Evolutionary conservation across 2,888 invertebrate species (phyloP).

Genomic region (Cancer borealis): DNA sequence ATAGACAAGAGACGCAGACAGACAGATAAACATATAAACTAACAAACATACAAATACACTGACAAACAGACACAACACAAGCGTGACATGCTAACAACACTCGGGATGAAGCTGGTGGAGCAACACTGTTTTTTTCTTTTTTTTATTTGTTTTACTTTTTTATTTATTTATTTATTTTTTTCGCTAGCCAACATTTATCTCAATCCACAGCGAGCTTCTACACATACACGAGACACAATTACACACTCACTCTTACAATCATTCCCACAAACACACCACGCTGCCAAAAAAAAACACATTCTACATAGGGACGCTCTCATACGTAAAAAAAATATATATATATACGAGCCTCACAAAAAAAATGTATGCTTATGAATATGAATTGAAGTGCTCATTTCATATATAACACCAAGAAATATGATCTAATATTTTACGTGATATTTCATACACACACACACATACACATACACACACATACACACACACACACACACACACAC

Average conservation of each 20-base stretch:
- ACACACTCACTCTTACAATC: not conserved
- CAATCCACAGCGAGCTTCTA: not conserved
- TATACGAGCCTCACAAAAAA: not conserved
- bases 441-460: conserved; percentile 31
- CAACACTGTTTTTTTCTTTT: not conserved
- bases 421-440: not conserved
- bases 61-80: not conserved
- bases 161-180: too few relatives aligned
- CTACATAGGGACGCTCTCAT: not conserved
- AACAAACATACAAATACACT: conserved; percentile 30
- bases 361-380: conserved; percentile 1
- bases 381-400: conserved; percentile 4
- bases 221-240: not conserved
- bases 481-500: conserved; percentile 17
- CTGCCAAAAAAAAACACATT: not conserved
- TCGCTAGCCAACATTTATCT: too few relatives aligned
- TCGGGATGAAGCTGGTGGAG: too few relatives aligned
- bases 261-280: conserved; percentile 30
- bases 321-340: not conserved
- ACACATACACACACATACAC: conserved; percentile 50
- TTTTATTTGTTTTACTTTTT: too few relatives aligned
- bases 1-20: not conserved
- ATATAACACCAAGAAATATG: conserved; percentile 24
- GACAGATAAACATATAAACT: not conserved
- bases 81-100: too few relatives aligned